These are phyloP conservation scores for Tympanoctomys barrerae DNA, from an alignment of 2,797 vertebrate genomes.

Conservation along the genomic window DNA sequence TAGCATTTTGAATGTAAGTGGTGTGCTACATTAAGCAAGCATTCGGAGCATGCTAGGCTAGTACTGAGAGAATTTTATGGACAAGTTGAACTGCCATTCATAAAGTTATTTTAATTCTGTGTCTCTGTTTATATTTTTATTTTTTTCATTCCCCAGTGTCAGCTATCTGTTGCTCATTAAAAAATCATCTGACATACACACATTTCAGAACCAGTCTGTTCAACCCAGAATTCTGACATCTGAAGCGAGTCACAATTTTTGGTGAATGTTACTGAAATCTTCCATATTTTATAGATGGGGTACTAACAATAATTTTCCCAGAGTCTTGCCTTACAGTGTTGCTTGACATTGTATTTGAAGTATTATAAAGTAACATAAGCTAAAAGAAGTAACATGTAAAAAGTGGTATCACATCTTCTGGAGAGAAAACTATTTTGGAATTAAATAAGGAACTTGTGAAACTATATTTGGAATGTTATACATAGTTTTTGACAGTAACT, in stretches of 20 bases:
- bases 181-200: slow-evolving; percentile 79
- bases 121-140: slow-evolving; percentile 81
- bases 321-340: slow-evolving; percentile 44
- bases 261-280: slow-evolving; percentile 70
- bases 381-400: slow-evolving; percentile 74
- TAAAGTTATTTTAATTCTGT: slow-evolving; percentile 84
- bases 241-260: slow-evolving; percentile 75
- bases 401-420: slow-evolving; percentile 75
- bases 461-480: slow-evolving; percentile 82
- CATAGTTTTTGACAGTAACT: slow-evolving; percentile 80
- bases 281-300: slow-evolving; percentile 71
- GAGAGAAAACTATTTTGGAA: slow-evolving; percentile 72
- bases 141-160: slow-evolving; percentile 49
- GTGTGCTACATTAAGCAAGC: slow-evolving; percentile 77
- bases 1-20: slow-evolving; percentile 80
- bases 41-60: slow-evolving; percentile 76
- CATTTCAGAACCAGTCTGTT: slow-evolving; percentile 77
- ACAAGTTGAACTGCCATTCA: slow-evolving; percentile 82
- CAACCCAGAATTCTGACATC: slow-evolving; percentile 78
- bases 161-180: slow-evolving; percentile 64
- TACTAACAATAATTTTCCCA: slow-evolving; percentile 68
- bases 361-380: slow-evolving; percentile 77
- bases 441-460: slow-evolving; percentile 79
- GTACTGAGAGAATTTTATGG: slow-evolving; percentile 75
- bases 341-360: slow-evolving; percentile 69